Evolutionary conservation across 2,797 vertebrate genomes (phyloP).

Genomic region (Enteromius unitaeniatus): DNA sequence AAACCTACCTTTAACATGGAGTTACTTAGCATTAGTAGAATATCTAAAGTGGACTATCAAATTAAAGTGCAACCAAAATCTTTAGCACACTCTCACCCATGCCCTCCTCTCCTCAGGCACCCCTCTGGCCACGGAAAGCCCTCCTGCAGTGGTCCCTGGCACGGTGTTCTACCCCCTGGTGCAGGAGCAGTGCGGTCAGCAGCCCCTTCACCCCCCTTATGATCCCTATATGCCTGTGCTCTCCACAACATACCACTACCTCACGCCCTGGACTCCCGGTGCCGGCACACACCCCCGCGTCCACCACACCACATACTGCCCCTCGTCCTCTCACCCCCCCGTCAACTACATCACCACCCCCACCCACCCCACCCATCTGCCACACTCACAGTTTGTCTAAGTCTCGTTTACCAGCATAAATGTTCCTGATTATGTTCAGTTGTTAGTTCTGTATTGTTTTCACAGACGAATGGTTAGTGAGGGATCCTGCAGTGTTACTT

Average conservation of each 20-base stretch:
- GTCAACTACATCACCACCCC: conserved; percentile 80
- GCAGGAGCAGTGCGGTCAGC: conserved; percentile 78
- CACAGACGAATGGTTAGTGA: conserved; percentile 31
- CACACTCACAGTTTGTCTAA: conserved; percentile 69
- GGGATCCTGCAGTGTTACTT: conserved; percentile 23
- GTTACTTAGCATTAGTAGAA: no score
- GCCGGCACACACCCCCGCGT: conserved; percentile 67
- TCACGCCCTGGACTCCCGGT: conserved; percentile 80
- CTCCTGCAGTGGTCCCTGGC: conserved; percentile 69
- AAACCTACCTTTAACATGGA: no score
- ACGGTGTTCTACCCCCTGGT: conserved; percentile 82
- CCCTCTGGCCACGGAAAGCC: conserved; percentile 70
- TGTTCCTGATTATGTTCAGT: conserved; percentile 40
- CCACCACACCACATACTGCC: conserved; percentile 77
- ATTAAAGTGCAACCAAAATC: no score
- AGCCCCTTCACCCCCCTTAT: conserved; percentile 68
- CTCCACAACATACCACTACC: conserved; percentile 77
- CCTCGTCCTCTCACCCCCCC: conserved; percentile 73
- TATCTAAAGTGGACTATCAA: no score
- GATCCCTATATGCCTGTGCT: conserved; percentile 75
- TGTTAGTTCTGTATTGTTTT: conserved; percentile 33
- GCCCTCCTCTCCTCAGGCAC: conserved; percentile 65
- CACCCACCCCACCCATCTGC: conserved; percentile 71
- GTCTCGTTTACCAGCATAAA: conserved; percentile 23
- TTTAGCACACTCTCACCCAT: neutral